phyloP scores from a whole-genome alignment of 1,140 invertebrate species.

The Frieseomelitta varia region DNA sequence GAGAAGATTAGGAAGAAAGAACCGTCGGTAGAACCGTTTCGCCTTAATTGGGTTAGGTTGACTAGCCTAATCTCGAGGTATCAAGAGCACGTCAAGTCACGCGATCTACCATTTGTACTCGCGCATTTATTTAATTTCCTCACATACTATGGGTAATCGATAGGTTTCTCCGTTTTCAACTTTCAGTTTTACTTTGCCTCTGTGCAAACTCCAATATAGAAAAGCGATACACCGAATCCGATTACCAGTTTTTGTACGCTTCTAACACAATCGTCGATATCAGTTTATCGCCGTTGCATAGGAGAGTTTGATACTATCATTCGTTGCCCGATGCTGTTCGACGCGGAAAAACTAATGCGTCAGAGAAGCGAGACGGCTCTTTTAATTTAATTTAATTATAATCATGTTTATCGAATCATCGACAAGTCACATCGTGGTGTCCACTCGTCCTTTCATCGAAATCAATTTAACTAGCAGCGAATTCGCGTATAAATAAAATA shows the following conservation, averaged over 20 bases:
- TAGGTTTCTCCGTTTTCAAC: neutral
- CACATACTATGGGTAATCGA: slow-evolving; percentile 1
- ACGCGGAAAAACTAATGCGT: neutral
- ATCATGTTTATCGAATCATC: neutral
- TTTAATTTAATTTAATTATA: neutral
- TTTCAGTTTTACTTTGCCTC: neutral
- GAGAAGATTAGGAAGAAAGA: slow-evolving; percentile 49
- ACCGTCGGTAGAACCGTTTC: slow-evolving; percentile 50
- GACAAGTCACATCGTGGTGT: neutral
- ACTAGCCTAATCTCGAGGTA: slow-evolving; percentile 64
- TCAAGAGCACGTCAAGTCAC: slow-evolving; percentile 60
- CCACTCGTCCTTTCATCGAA: neutral
- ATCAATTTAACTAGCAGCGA: neutral
- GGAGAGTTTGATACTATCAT: slow-evolving; percentile 14
- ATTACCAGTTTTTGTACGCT: neutral
- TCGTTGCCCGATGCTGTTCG: neutral
- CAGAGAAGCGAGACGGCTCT: neutral
- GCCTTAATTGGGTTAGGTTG: slow-evolving; percentile 69
- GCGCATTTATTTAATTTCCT: slow-evolving; percentile 24
- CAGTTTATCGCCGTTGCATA: neutral
- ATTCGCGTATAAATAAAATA: no score
- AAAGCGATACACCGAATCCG: no score
- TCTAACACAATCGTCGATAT: neutral
- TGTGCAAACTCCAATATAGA: neutral
- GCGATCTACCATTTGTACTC: slow-evolving; percentile 53